Evolutionary conservation across 2,797 vertebrate species (phyloP), one percentile per base, ranked within the genome.

Genomic region (Leuciscus waleckii): DNA sequence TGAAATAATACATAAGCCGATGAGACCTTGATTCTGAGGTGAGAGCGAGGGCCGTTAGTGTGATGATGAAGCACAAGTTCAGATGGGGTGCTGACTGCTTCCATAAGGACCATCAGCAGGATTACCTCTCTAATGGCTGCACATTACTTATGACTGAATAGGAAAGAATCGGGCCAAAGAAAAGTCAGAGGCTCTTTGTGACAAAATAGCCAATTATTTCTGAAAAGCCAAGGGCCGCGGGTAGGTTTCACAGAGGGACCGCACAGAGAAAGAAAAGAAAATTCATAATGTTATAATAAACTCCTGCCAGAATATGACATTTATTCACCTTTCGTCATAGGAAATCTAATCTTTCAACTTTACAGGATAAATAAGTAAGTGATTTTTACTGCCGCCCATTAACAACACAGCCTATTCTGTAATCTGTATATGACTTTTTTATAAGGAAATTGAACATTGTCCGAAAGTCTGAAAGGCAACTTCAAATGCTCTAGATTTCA

Each of bases 131-230:
- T 82, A 63, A 82, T 82, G 69, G 69, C 54, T 35, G 54, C 14
- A 65, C 71, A 65, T 75, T 75, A 67, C 58, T 83, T 75, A 83
- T 83, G 56, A 63, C 39, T 51, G 43, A 67, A 83, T 75, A 83
- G 71, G 19, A 74, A 83, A 37, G 41, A 75, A 39, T 23, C 69
- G 0, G 56, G 29, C 70, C 70, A 73, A 61, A 23, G 39, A 65
- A 29, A 74, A 51, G 81, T 83, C 56, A 23, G 32, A 75, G 71
- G 71, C 46, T 39, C 58, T 65, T 63, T 51, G 70, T 83, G 58
- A 75, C 41, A 83, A 75, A 83, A 75, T 83, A 75, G 41, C 71
- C 81, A 75, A 83, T 83, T 75, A 83, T 71, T 75, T 74, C 17
- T 75, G 43, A 51, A 58, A 63, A 65, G 70, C 39, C 21, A 3